Evolutionary conservation across 1,140 invertebrate genomes (phyloP), one percentile per base, ranked within the genome.

Genomic region (Saccostrea cuccullata): DNA sequence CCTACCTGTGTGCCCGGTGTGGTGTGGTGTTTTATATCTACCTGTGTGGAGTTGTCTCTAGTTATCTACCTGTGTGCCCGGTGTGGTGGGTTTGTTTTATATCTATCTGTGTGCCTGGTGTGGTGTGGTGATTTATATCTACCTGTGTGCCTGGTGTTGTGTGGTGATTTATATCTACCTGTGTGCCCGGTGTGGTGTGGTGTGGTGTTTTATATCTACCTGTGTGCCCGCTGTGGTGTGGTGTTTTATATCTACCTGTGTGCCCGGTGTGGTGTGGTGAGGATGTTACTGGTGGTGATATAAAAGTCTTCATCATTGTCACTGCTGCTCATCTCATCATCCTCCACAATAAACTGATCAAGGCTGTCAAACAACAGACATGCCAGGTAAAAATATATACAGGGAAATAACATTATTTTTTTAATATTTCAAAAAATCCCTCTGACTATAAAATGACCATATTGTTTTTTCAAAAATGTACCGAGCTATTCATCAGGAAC

Each of bases 311-410:
- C 86, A 84, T 47, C 82, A 40, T 87, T 55, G 26, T 84, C 58
- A 73, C 58, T 82, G 56, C 67, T 70, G n/a, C 55, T 86, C 64
- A 55, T 84, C 55, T 90, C 89, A 20, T 58, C 84, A 85, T 90
- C 90, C n/a, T 89, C 87, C 17, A 90, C 90, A 12, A 91, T 90
- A 82, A 91, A 91, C 47, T 47, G 47, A 9, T 47, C 47, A 47
- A 47, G 47, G 47, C 47, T 47, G 47, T 47, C 5, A 47, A 47
- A 47, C 47, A 47, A 47, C 9, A 47, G 6, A 47, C 47, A 8
- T 9, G 47, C 9, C 47, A 47, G 9, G 47, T 47, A 47, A 47
- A 47, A 47, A 36, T 36, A 36, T 36, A 36, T 36, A 36, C 30
- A 36, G 30, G 0, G 2, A 36, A 36, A 36, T 36, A 36, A 36